Percentiles rank a stretch among this genome's conserved stretches.
phyloP scores from a whole-genome alignment of 2,113 vertebrate species.

The Macaca nemestrina region DNA sequence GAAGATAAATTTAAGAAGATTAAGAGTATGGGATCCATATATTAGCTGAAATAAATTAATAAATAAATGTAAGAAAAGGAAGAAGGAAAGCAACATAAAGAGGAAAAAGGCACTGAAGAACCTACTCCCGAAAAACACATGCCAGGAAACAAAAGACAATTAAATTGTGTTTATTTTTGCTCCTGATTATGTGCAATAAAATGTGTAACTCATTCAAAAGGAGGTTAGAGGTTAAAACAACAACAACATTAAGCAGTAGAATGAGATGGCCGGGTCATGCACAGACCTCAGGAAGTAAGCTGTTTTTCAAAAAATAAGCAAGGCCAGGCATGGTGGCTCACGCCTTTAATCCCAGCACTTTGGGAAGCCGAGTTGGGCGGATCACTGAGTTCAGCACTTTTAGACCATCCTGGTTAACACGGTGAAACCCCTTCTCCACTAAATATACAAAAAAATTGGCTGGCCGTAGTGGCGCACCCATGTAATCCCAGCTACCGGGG shows the following conservation, averaged over 20 bases:
- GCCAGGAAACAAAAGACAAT: background rate
- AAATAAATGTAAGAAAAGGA: background rate
- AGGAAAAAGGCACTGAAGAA: background rate
- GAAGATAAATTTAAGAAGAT: background rate
- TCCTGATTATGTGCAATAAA: background rate
- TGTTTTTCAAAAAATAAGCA: too few relatives aligned
- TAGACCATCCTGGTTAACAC: too few relatives aligned
- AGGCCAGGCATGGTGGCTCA: too few relatives aligned
- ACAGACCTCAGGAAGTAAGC: background rate
- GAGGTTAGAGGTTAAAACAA: background rate
- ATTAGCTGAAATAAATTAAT: background rate
- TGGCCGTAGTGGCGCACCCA: rapidly evolving
- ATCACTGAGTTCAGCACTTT: too few relatives aligned
- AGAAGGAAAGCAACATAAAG: background rate
- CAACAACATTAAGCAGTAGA: background rate
- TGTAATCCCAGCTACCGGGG: too few relatives aligned
- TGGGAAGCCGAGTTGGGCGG: too few relatives aligned
- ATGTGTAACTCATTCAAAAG: background rate
- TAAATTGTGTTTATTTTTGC: background rate
- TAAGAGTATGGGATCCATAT: rapidly evolving
- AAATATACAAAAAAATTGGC: too few relatives aligned
- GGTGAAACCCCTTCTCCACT: too few relatives aligned
- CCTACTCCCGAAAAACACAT: background rate
- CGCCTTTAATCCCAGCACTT: too few relatives aligned
- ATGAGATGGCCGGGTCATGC: background rate